Conservation (phyloP, 53 echinoderm and acorn worm species). For the Hippasteria phrygiana region DNA sequence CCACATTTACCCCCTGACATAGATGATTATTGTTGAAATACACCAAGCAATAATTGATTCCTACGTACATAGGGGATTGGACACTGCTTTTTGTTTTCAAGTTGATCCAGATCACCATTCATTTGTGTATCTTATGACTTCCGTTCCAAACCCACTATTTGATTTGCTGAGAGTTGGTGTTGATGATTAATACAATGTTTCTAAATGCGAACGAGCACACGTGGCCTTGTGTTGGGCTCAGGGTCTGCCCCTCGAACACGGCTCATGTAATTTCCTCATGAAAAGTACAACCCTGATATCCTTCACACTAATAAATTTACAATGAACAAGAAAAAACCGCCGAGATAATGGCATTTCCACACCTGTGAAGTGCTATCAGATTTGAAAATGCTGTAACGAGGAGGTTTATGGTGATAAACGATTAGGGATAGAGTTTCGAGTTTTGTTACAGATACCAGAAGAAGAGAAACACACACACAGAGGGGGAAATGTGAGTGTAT, state of each 20-base stretch:
- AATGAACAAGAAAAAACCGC: background rate
- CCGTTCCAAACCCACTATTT: background rate
- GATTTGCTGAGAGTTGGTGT: background rate
- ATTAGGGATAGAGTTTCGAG: background rate
- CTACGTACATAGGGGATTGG: no score
- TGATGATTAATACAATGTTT: no score
- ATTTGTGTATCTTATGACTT: background rate
- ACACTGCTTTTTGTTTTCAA: background rate
- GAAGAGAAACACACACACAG: background rate
- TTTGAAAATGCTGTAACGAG: background rate
- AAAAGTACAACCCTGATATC: constrained; percentile 4
- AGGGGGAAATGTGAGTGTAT: no score
- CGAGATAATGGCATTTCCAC: background rate
- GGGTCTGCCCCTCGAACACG: background rate
- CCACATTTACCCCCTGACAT: no score
- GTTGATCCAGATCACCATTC: background rate
- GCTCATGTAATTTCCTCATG: constrained; percentile 5
- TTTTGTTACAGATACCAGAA: background rate
- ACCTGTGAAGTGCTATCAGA: constrained; percentile 30
- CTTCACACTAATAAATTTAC: constrained; percentile 17
- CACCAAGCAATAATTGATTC: no score
- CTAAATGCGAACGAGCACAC: background rate
- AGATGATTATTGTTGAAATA: no score
- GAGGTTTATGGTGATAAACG: no score
- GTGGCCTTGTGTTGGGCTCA: background rate